Percentiles rank a stretch among this genome's conserved stretches.
Conservation (phyloP, 2,888 invertebrate genomes). For the Rotaria socialis region DNA sequence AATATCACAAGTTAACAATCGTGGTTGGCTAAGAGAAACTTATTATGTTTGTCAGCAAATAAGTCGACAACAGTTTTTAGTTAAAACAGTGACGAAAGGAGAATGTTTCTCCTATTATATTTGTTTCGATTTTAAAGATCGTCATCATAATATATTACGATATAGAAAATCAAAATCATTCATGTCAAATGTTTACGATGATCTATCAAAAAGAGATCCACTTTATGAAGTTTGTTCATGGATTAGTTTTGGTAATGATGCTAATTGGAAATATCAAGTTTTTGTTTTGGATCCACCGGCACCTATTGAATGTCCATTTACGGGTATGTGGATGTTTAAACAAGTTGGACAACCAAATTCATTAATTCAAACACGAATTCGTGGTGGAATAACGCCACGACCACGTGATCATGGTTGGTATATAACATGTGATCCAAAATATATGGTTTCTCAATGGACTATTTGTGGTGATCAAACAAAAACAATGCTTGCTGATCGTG, state of each 20-base stretch:
- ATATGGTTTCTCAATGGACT: conserved; percentile 47
- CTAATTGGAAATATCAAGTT: conserved; percentile 59
- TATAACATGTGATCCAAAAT: conserved; percentile 44
- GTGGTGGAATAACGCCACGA: conserved; percentile 87
- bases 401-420: conserved; percentile 65
- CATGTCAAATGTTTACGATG: conserved; percentile 46
- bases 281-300: conserved; percentile 66
- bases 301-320: conserved; percentile 87
- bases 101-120: conserved; percentile 81
- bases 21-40: conserved; percentile 67
- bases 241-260: conserved; percentile 57
- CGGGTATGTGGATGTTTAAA: conserved; percentile 88
- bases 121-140: conserved; percentile 89
- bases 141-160: conserved; percentile 88
- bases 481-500: conserved; percentile 86
- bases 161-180: conserved; percentile 64
- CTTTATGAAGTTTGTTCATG: conserved; percentile 59
- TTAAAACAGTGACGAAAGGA: conserved; percentile 90
- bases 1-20: conserved; percentile 71
- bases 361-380: conserved; percentile 80
- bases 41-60: conserved; percentile 91
- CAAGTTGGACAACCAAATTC: conserved; percentile 63
- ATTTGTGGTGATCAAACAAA: conserved; percentile 86
- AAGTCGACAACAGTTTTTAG: conserved; percentile 82
- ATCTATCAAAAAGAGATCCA: conserved; percentile 47